Evolutionary conservation across 2,797 vertebrate genomes (phyloP).

Genomic region (Eulemur rubriventer): DNA sequence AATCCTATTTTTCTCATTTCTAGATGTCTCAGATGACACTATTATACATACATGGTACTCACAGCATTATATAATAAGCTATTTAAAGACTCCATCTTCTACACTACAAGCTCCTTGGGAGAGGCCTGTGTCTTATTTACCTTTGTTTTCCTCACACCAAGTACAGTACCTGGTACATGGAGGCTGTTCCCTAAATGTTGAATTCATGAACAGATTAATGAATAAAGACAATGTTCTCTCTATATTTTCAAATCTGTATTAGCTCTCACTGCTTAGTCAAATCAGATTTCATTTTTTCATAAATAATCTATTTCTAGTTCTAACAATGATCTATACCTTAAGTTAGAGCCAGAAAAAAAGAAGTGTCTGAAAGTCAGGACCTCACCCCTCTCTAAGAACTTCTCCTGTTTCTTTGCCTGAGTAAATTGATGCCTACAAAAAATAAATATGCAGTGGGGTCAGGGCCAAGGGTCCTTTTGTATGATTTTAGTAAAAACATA

Average conservation of each 20-base stretch:
- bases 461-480: constrained; percentile 57
- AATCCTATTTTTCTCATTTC: background rate
- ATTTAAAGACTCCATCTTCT: background rate
- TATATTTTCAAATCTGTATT: constrained; percentile 35
- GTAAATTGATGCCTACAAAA: constrained; percentile 73
- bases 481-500: constrained; percentile 76
- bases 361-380: constrained; percentile 43
- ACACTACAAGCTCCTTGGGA: background rate
- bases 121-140: background rate
- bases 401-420: constrained; percentile 61
- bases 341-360: constrained; percentile 44
- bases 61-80: background rate
- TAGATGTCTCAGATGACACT: background rate
- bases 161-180: background rate
- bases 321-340: constrained; percentile 10
- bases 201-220: constrained; percentile 56
- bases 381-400: constrained; percentile 21
- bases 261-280: constrained; percentile 46
- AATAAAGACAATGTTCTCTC: background rate
- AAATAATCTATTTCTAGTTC: constrained; percentile 52
- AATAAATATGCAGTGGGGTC: constrained; percentile 61
- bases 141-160: background rate
- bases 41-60: background rate
- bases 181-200: background rate
- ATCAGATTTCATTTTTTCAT: constrained; percentile 42